Percentiles rank a stretch among this genome's conserved stretches.
Evolutionary conservation across 2,797 vertebrate species (phyloP).

Genomic region (Xyrichtys novacula): DNA sequence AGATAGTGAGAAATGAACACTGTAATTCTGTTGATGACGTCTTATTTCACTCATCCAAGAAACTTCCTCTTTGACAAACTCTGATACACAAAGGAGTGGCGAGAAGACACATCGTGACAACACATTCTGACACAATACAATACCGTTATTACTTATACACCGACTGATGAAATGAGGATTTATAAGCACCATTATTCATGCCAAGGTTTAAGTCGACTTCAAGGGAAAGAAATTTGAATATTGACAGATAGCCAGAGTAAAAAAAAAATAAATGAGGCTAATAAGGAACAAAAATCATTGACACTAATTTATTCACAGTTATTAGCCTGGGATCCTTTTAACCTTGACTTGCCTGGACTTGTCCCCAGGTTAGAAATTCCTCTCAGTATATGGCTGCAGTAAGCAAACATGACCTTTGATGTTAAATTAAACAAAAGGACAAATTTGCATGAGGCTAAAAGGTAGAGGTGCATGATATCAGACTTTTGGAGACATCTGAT

Average conservation of each 20-base stretch:
- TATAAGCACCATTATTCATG: not conserved
- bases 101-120: conserved; percentile 12
- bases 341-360: conserved; percentile 30
- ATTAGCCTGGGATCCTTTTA: conserved; percentile 6
- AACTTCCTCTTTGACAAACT: conserved; percentile 12
- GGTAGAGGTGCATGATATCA: no score
- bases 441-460: conserved; percentile 28
- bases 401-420: conserved; percentile 33
- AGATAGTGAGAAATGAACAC: conserved; percentile 13
- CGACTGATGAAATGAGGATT: not conserved
- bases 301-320: conserved; percentile 8
- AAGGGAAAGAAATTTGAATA: not conserved
- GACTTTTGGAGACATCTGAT: no score
- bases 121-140: conserved; percentile 1
- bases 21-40: conserved; percentile 36
- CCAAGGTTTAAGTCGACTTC: not conserved
- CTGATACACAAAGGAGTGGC: conserved; percentile 12
- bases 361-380: conserved; percentile 20
- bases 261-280: not conserved
- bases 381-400: not conserved
- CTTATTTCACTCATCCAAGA: conserved; percentile 36
- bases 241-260: not conserved
- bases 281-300: not conserved
- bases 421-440: conserved; percentile 17
- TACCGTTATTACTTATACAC: not conserved